These are phyloP conservation scores for Leptinotarsa defecta DNA, from an alignment of 1,140 invertebrate species.

Conservation along the genomic window DNA sequence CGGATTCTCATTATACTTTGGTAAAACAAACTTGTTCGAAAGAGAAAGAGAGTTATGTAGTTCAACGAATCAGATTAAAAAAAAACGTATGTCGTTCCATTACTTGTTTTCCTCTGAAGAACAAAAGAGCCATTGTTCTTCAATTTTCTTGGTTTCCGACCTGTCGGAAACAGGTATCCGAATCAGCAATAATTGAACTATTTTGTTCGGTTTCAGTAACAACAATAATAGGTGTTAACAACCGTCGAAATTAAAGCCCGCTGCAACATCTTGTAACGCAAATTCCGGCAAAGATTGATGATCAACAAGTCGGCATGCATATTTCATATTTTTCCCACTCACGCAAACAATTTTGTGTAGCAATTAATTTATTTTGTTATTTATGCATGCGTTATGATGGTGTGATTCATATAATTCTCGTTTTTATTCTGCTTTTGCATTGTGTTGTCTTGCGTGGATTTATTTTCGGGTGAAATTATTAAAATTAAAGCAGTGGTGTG, in stretches of 20 bases:
- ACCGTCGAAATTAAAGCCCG: not conserved
- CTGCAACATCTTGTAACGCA: not conserved
- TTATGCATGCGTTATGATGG: conserved; percentile 5
- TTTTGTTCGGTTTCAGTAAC: not conserved
- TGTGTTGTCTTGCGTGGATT: conserved; percentile 7
- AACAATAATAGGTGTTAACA: not conserved
- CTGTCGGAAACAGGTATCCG: no score
- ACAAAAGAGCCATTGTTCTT: no score
- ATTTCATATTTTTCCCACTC: not conserved
- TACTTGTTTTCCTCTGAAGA: no score
- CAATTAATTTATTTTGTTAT: conserved; percentile 7
- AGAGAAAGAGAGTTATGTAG: no score
- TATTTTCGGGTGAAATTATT: conserved; percentile 8
- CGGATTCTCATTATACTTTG: no score
- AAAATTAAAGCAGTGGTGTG: conserved; percentile 5
- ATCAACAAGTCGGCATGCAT: conserved; percentile 5
- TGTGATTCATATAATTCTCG: not conserved
- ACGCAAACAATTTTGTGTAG: not conserved
- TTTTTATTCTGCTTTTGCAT: not conserved
- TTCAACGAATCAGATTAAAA: no score
- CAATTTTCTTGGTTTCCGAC: no score
- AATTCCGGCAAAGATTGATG: conserved; percentile 1
- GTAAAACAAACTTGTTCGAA: no score
- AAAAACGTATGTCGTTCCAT: no score
- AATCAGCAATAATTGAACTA: not conserved